Evolutionary conservation across 2,888 invertebrate species (phyloP).

Genomic region (Drosophila formosana): DNA sequence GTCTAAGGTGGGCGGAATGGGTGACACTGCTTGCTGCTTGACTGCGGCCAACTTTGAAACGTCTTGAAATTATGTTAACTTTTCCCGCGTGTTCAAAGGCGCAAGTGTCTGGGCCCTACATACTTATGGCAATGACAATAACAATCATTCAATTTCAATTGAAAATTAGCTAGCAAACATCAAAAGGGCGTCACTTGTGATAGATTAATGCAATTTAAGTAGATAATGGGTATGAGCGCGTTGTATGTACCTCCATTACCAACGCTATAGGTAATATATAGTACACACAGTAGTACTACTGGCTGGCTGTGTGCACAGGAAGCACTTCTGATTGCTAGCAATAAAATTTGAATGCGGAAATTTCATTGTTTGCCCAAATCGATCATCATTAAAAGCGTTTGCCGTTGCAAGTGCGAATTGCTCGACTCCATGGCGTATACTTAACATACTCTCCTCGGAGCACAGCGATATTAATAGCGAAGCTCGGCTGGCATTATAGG

Average conservation of each 20-base stretch:
- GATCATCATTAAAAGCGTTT: conserved; percentile 78
- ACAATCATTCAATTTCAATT: conserved; percentile 53
- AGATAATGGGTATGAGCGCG: conserved; percentile 44
- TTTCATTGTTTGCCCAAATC: conserved; percentile 78
- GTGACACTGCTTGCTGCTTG: conserved; percentile 9
- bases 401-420: conserved; percentile 71
- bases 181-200: conserved; percentile 62
- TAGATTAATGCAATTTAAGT: conserved; percentile 72
- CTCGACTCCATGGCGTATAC: conserved; percentile 75
- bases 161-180: conserved; percentile 62
- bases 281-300: conserved; percentile 5
- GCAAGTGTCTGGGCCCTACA: neutral
- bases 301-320: conserved; percentile 44
- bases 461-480: neutral
- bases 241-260: conserved; percentile 25
- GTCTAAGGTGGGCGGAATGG: neutral
- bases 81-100: conserved; percentile 8
- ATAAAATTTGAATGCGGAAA: conserved; percentile 79
- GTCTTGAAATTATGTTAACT: conserved; percentile 24
- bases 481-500: conserved; percentile 28
- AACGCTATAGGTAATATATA: conserved; percentile 3
- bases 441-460: conserved; percentile 42
- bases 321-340: conserved; percentile 69
- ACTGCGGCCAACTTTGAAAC: conserved; percentile 19
- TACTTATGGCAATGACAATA: conserved; percentile 12